These are phyloP conservation scores for Cydia pomonella DNA, from an alignment of 1,140 invertebrate genomes.

Conservation along the genomic window DNA sequence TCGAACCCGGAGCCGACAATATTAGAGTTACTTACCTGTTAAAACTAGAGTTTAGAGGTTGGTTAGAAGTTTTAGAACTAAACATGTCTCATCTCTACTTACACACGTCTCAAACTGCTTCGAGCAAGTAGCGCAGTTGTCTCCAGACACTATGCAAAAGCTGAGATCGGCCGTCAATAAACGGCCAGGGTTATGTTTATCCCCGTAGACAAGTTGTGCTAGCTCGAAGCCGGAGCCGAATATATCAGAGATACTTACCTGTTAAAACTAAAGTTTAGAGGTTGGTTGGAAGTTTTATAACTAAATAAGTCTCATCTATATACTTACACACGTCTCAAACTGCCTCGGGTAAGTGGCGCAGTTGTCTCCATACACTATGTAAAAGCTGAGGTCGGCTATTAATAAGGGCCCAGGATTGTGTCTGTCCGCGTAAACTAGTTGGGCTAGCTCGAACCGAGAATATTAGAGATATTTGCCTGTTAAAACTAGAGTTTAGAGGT, in stretches of 20 bases:
- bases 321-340: constrained; percentile 85
- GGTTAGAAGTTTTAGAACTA: no score
- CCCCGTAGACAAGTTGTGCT: constrained; percentile 78
- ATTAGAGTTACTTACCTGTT: no score
- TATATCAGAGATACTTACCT: no score
- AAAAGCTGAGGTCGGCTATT: constrained; percentile 81
- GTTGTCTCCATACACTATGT: constrained; percentile 78
- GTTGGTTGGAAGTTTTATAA: no score
- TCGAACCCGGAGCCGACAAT: constrained; percentile 93
- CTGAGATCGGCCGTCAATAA: constrained; percentile 67
- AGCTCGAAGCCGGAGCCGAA: constrained; percentile 92
- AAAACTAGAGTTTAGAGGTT: no score
- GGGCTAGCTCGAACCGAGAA: constrained; percentile 91
- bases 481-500: no score
- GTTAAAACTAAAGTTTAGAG: no score
- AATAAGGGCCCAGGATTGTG: constrained; percentile 58
- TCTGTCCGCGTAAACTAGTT: constrained; percentile 58
- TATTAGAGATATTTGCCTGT: no score
- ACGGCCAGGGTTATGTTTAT: constrained; percentile 50
- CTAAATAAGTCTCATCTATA: no score
- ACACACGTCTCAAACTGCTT: constrained; percentile 84
- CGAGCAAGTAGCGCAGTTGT: constrained; percentile 86
- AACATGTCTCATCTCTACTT: no score
- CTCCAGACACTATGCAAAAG: constrained; percentile 82
- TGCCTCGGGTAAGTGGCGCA: constrained; percentile 86